phyloP scores from a whole-genome alignment of 2,113 vertebrate genomes.

The Erpornis zantholeuca region DNA sequence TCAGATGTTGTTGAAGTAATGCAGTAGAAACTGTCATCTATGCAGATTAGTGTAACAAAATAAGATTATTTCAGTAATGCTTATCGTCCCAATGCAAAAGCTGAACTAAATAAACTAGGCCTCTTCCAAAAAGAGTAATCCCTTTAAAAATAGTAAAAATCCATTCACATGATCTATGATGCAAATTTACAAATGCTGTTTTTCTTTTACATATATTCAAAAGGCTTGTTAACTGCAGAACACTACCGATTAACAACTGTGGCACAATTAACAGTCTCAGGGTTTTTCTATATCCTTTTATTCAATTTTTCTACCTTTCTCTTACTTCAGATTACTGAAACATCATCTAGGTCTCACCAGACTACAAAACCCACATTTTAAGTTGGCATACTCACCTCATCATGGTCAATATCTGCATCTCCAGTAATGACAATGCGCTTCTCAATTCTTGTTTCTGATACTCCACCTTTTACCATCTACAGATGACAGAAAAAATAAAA shows the following conservation, averaged over 20 bases:
- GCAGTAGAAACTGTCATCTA: neutral
- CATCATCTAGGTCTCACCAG: neutral
- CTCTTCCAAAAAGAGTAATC: neutral
- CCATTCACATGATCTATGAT: neutral
- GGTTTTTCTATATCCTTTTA: neutral
- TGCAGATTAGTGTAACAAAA: neutral
- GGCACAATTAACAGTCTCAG: neutral
- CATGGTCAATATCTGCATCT: conserved; percentile 96
- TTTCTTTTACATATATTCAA: neutral
- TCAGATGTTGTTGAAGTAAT: neutral
- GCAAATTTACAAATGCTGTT: neutral
- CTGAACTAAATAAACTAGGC: neutral
- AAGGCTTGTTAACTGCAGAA: neutral
- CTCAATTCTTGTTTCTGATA: conserved; percentile 98
- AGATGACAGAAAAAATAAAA: neutral
- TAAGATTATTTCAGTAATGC: neutral
- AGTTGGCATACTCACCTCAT: conserved; percentile 80
- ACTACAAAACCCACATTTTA: neutral
- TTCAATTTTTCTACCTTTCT: neutral
- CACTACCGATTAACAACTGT: rapidly evolving
- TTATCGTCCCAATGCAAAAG: neutral
- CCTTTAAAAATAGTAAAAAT: neutral
- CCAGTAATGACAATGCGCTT: conserved; percentile 98
- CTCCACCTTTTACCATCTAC: conserved; percentile 90
- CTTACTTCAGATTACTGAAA: neutral